A percentile compares a stretch with the other conserved stretches of the same genome.
phyloP scores from a whole-genome alignment of 2,888 invertebrate species.

The Hipparchia sbordonii region DNA sequence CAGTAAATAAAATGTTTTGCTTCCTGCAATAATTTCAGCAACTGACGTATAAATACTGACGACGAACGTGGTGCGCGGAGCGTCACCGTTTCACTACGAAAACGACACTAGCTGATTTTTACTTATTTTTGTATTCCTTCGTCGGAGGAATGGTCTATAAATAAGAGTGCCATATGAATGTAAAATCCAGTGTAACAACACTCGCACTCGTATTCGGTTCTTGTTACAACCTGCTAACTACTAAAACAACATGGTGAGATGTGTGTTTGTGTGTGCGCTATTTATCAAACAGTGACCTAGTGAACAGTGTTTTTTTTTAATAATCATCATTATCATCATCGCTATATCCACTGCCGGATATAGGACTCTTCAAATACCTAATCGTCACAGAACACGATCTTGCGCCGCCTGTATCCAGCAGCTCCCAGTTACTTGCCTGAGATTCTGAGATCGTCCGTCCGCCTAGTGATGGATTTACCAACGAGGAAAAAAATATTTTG shows the following conservation, averaged over 20 bases:
- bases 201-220: constrained; percentile 82
- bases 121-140: constrained; percentile 79
- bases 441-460: no score
- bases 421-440: no score
- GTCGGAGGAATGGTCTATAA: constrained; percentile 71
- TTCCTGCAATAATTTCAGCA: constrained; percentile 52
- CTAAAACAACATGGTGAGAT: constrained; percentile 72
- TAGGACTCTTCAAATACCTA: no score
- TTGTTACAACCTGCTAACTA: constrained; percentile 73
- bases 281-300: constrained; percentile 36
- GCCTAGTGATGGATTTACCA: no score
- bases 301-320: constrained; percentile 27
- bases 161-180: constrained; percentile 74
- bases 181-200: constrained; percentile 79
- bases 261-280: constrained; percentile 25
- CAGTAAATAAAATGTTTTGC: constrained; percentile 31
- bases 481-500: no score
- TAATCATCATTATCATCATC: background rate
- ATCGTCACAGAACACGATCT: no score
- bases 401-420: no score
- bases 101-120: constrained; percentile 64
- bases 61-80: constrained; percentile 43
- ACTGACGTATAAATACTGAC: constrained; percentile 51
- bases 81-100: constrained; percentile 51
- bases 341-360: no score